A percentile compares a stretch with the other conserved stretches of the same genome.
Evolutionary conservation across 2,888 invertebrate genomes (phyloP).

Genomic region (Scrobipalpa costella): DNA sequence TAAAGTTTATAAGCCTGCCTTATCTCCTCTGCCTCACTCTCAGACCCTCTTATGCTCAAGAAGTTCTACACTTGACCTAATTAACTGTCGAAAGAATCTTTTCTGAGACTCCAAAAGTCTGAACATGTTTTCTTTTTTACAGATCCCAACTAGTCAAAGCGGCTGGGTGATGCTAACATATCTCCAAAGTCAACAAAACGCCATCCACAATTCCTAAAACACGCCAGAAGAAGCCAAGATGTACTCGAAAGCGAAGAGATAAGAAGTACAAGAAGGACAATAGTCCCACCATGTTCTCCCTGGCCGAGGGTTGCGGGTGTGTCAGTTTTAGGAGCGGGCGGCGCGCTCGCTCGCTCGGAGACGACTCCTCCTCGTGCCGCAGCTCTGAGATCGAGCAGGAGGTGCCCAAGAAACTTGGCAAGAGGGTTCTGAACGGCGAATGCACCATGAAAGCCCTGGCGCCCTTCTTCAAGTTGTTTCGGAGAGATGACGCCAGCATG

Average conservation of each 20-base stretch:
- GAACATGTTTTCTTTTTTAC: slow-evolving; percentile 30
- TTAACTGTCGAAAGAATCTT: not conserved
- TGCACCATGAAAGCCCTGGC: slow-evolving; percentile 79
- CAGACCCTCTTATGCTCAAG: not conserved
- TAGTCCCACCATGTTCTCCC: slow-evolving; percentile 74
- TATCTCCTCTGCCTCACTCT: not conserved
- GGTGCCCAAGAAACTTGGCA: slow-evolving; percentile 65
- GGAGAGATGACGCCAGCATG: slow-evolving; percentile 87
- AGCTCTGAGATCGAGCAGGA: slow-evolving; percentile 78
- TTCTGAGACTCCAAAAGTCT: not conserved
- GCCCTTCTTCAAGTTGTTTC: slow-evolving; percentile 85
- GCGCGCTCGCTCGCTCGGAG: slow-evolving; percentile 64
- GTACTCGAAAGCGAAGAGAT: slow-evolving; percentile 76
- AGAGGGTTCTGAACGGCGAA: slow-evolving; percentile 65
- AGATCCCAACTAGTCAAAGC: slow-evolving; percentile 39
- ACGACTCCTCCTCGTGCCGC: slow-evolving; percentile 74
- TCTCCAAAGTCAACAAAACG: slow-evolving; percentile 33
- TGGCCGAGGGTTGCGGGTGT: slow-evolving; percentile 76
- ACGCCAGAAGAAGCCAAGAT: slow-evolving; percentile 67
- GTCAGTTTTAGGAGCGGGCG: slow-evolving; percentile 69
- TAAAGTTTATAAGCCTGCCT: not conserved
- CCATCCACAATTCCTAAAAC: slow-evolving; percentile 67
- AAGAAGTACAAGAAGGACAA: slow-evolving; percentile 70
- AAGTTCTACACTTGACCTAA: not conserved
- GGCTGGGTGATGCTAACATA: slow-evolving; percentile 43